Evolutionary conservation across 2,113 vertebrate species (phyloP).

Genomic region (Oriolus oriolus): DNA sequence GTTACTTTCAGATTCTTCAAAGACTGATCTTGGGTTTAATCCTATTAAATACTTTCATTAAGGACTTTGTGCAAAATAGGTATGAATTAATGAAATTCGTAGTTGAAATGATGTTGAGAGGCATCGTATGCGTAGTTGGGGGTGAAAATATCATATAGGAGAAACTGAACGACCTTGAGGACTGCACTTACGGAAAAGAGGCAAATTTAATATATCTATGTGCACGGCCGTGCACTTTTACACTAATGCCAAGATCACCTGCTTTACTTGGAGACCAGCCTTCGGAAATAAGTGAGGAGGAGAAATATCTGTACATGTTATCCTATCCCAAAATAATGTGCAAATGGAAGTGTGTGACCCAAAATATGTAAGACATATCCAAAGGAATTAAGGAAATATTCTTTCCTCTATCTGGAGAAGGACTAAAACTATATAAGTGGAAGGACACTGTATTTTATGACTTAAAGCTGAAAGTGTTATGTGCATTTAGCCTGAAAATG

Average conservation of each 20-base stretch:
- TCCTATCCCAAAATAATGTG: neutral
- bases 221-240: neutral
- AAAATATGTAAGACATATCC: neutral
- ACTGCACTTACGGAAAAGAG: neutral
- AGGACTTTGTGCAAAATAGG: neutral
- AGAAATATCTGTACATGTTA: neutral
- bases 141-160: neutral
- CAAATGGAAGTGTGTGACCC: neutral
- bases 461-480: neutral
- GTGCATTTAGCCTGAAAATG: neutral
- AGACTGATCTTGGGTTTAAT: neutral
- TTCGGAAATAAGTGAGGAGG: neutral
- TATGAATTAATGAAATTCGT: neutral
- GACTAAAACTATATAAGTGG: neutral
- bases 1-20: neutral
- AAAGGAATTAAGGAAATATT: neutral
- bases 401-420: neutral
- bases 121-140: accelerated
- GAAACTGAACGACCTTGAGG: neutral
- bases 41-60: neutral
- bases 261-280: neutral
- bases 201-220: neutral
- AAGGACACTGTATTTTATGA: neutral
- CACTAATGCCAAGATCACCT: neutral
- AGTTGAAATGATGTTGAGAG: neutral